These are phyloP conservation scores for Hydractinia symbiolongicarpus DNA, from an alignment of 30 jellyfish, hydroid and myxozoan species.

Conservation along the genomic window DNA sequence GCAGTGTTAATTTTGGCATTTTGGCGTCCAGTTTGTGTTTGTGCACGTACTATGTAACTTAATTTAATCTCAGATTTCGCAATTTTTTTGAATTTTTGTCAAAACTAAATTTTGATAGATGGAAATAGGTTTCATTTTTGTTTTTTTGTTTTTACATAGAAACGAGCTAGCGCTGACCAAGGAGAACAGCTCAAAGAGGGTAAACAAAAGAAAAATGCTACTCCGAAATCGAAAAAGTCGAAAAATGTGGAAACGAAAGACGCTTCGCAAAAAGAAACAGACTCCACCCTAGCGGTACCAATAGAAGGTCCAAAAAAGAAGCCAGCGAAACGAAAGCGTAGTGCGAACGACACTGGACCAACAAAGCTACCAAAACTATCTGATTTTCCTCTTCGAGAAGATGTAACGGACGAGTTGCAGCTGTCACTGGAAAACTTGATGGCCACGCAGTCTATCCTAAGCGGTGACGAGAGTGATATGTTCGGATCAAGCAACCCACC, in stretches of 20 bases:
- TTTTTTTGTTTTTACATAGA: no score
- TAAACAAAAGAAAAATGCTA: background rate
- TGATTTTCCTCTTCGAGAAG: background rate
- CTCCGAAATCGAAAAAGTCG: background rate
- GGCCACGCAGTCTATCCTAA: constrained; percentile 38
- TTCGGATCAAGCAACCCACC: background rate
- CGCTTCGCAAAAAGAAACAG: background rate
- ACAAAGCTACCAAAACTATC: background rate
- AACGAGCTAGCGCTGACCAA: no score
- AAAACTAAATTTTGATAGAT: no score
- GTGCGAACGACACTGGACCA: background rate
- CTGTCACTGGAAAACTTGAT: constrained; percentile 17
- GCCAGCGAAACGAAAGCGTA: constrained; percentile 30
- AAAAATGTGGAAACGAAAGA: background rate
- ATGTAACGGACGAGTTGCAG: constrained; percentile 16
- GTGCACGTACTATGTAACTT: no score
- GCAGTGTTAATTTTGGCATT: no score
- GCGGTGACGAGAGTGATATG: constrained; percentile 21
- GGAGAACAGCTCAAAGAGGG: no score
- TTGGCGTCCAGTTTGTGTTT: no score
- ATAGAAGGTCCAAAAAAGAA: background rate
- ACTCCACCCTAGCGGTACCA: background rate
- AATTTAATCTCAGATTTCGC: no score
- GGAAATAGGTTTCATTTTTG: no score
- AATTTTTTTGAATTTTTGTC: no score